Conservation (phyloP, 2,113 vertebrate species). For the Xyrauchen texanus region DNA sequence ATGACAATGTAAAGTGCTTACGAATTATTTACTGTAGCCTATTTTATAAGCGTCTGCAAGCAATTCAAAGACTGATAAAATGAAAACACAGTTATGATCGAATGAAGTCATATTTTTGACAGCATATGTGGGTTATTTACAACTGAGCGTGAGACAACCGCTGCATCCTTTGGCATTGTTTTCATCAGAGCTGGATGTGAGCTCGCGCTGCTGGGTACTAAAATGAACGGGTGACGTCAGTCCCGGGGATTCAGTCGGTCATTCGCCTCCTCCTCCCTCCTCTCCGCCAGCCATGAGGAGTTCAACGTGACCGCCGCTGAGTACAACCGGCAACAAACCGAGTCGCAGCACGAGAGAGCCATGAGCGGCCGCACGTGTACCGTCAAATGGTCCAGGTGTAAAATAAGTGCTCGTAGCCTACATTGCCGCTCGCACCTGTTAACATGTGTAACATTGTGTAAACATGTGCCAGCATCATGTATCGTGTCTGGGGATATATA, state of each 20-base stretch:
- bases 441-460: slow-evolving; percentile 33
- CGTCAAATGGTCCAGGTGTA: slow-evolving; percentile 34
- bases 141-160: not conserved
- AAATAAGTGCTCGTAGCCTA: slow-evolving; percentile 33
- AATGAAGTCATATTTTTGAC: not conserved
- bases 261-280: slow-evolving; percentile 13
- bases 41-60: too few relatives aligned
- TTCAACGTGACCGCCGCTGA: slow-evolving; percentile 71
- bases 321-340: slow-evolving; percentile 48
- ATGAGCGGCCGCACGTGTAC: slow-evolving; percentile 68
- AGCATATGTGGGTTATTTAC: not conserved
- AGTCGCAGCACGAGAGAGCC: slow-evolving; percentile 31
- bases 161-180: not conserved
- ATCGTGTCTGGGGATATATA: not conserved
- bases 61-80: not conserved
- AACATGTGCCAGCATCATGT: slow-evolving; percentile 18
- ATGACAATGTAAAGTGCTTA: too few relatives aligned
- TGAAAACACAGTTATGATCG: not conserved
- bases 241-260: not conserved
- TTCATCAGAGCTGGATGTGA: not conserved
- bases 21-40: too few relatives aligned
- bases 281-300: slow-evolving; percentile 67
- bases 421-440: slow-evolving; percentile 14
- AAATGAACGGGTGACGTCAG: slow-evolving; percentile 33
- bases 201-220: slow-evolving; percentile 1